Conservation (phyloP, 2,888 invertebrate genomes). For the Anticlea derivata region DNA sequence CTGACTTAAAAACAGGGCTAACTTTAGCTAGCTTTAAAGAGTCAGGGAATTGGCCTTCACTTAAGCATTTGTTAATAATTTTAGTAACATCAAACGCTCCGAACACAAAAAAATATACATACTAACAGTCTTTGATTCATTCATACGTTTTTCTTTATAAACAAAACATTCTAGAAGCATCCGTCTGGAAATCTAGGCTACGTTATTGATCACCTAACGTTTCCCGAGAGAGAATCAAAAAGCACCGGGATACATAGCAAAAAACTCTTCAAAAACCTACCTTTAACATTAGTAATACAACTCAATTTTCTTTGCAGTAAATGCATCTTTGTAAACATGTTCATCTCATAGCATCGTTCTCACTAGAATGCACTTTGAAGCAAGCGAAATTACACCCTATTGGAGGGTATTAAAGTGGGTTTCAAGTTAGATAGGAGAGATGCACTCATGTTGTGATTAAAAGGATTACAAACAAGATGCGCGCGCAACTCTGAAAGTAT, state of each 20-base stretch:
- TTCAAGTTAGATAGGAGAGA: conserved; percentile 9
- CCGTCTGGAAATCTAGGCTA: conserved; percentile 8
- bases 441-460: conserved; percentile 58
- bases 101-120: no score
- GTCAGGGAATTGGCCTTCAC: no score
- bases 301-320: neutral
- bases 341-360: no score
- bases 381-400: conserved; percentile 17
- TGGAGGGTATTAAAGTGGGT: neutral
- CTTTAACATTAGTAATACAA: conserved; percentile 9
- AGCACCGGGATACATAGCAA: conserved; percentile 18
- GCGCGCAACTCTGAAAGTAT: conserved; percentile 67
- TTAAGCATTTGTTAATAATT: no score
- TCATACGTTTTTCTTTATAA: no score
- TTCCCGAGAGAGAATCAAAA: conserved; percentile 11
- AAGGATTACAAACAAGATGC: conserved; percentile 73
- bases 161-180: neutral
- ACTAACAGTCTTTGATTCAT: no score
- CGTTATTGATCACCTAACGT: conserved; percentile 19
- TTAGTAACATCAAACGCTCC: no score
- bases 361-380: neutral
- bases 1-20: no score
- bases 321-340: neutral
- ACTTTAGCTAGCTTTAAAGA: no score
- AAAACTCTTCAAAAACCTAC: conserved; percentile 5